A percentile compares a stretch with the other conserved stretches of the same genome.
Conservation (phyloP, 2,113 vertebrate species). For the Equus przewalskii region DNA sequence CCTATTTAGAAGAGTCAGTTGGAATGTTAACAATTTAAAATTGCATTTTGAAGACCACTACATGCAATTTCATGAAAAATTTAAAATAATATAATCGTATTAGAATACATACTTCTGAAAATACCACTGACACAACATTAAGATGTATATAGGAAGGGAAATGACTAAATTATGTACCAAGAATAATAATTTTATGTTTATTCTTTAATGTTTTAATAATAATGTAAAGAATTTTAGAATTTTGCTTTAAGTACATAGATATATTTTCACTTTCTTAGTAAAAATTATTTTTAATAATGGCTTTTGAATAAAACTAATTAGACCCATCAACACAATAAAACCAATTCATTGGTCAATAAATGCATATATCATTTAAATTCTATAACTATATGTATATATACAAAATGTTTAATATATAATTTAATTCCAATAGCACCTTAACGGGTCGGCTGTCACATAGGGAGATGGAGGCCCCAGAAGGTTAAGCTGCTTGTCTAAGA, state of each 20-base stretch:
- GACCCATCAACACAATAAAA: not conserved
- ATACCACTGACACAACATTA: not conserved
- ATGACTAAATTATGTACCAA: fast-evolving
- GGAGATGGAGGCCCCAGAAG: fast-evolving
- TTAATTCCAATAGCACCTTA: fast-evolving
- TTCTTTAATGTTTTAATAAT: not conserved
- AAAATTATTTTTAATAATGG: not conserved
- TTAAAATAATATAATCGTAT: not conserved
- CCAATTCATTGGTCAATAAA: not conserved
- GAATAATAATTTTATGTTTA: not conserved
- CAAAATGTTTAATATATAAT: no score
- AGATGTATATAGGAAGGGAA: fast-evolving
- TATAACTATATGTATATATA: not conserved
- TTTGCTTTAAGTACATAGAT: not conserved
- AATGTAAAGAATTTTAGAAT: not conserved
- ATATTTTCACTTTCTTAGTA: not conserved
- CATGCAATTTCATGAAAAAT: not conserved
- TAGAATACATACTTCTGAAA: not conserved
- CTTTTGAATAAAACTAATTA: not conserved
- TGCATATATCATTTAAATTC: not conserved
- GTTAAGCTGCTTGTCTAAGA: fast-evolving
- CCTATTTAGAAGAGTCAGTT: not conserved
- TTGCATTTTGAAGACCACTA: not conserved
- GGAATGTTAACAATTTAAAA: not conserved
- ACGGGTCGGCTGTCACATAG: fast-evolving